These are phyloP conservation scores for Laterallus jamaicensis DNA, from an alignment of 2,113 vertebrate species.

Conservation along the genomic window DNA sequence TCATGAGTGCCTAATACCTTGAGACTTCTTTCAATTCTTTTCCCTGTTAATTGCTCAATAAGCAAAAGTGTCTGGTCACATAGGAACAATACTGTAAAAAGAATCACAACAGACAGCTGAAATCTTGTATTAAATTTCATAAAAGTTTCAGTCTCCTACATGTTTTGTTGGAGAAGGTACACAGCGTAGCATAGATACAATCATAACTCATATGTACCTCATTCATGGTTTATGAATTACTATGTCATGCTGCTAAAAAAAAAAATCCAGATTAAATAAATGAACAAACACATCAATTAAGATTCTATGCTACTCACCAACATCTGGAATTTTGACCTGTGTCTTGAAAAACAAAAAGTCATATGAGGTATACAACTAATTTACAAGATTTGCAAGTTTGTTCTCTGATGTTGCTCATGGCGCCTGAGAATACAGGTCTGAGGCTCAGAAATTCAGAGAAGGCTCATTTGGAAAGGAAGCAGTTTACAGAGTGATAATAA, in stretches of 20 bases:
- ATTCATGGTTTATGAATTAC: neutral
- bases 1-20: neutral
- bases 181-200: neutral
- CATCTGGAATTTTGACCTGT: neutral
- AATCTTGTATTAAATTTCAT: neutral
- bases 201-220: neutral
- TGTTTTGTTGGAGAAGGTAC: neutral
- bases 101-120: neutral
- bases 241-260: neutral
- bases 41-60: neutral
- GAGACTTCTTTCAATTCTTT: neutral
- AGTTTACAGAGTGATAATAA: neutral
- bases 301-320: neutral
- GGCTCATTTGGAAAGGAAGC: neutral
- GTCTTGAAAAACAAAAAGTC: neutral
- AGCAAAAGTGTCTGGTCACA: neutral
- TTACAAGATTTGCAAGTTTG: neutral
- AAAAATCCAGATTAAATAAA: neutral
- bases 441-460: neutral
- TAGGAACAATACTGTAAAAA: neutral
- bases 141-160: neutral
- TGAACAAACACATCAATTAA: neutral
- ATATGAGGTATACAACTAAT: neutral
- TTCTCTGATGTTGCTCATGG: neutral
- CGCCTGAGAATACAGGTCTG: neutral